phyloP scores from a whole-genome alignment of 2,113 vertebrate species.

The Cyphomyrus discorhynchus region DNA sequence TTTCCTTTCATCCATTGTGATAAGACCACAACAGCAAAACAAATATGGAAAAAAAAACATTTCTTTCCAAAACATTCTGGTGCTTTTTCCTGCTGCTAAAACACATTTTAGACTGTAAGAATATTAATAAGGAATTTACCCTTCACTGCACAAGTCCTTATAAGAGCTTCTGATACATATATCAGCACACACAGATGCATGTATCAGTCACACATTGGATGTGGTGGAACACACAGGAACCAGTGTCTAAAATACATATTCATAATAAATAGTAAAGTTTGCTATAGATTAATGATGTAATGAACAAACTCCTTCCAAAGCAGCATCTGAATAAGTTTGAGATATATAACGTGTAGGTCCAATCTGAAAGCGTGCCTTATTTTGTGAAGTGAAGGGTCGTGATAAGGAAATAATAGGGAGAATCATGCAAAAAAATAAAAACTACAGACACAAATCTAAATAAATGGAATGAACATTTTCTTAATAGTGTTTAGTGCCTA shows the following conservation, averaged over 20 bases:
- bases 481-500: slow-evolving; percentile 19
- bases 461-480: slow-evolving; percentile 41
- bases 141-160: slow-evolving; percentile 62
- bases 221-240: slow-evolving; percentile 27
- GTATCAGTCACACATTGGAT: slow-evolving; percentile 11
- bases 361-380: slow-evolving; percentile 13
- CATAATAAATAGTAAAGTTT: background rate
- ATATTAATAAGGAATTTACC: slow-evolving; percentile 61
- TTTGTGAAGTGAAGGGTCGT: slow-evolving; percentile 40
- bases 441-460: slow-evolving; percentile 35
- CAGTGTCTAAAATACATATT: slow-evolving; percentile 32
- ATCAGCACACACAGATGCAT: slow-evolving; percentile 38
- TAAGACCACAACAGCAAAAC: slow-evolving; percentile 69
- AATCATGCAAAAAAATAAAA: slow-evolving; percentile 29
- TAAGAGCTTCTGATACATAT: slow-evolving; percentile 45
- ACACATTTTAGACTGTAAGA: slow-evolving; percentile 67
- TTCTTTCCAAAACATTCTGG: slow-evolving; percentile 65
- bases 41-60: slow-evolving; percentile 50
- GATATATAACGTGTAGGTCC: background rate
- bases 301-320: slow-evolving; percentile 12
- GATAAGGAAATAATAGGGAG: slow-evolving; percentile 27
- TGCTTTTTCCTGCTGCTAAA: slow-evolving; percentile 68
- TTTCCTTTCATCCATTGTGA: slow-evolving; percentile 63
- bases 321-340: slow-evolving; percentile 6
- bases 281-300: background rate